Conservation (phyloP, 1,140 invertebrate species). For the Meloidogyne hapla region DNA sequence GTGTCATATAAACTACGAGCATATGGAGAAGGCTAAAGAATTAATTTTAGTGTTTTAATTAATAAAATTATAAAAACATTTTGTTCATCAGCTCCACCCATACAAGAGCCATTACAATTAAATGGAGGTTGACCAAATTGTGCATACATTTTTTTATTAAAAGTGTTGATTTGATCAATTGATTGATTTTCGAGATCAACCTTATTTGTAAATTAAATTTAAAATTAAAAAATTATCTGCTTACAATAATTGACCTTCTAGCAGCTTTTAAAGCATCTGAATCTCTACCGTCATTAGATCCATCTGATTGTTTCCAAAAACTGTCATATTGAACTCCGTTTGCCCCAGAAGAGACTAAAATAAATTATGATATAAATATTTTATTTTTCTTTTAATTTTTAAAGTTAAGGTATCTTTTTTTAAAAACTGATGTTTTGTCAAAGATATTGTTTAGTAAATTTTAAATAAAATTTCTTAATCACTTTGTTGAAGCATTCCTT, state of each 20-base stretch:
- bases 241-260: conserved; percentile 31
- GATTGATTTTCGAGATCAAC: conserved; percentile 36
- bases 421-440: too few species aligned
- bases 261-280: conserved; percentile 32
- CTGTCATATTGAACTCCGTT: conserved; percentile 25
- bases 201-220: conserved; percentile 22
- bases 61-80: not conserved
- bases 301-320: conserved; percentile 32
- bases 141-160: conserved; percentile 28
- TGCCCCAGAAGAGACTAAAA: not conserved
- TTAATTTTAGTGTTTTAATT: too few species aligned
- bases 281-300: conserved; percentile 37
- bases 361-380: too few species aligned
- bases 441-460: too few species aligned
- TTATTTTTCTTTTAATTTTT: too few species aligned
- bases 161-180: conserved; percentile 28
- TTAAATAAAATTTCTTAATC: too few species aligned
- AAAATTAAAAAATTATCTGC: not conserved
- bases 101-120: conserved; percentile 36
- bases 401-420: too few species aligned
- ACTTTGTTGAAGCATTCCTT: conserved; percentile 43
- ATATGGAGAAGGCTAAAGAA: conserved; percentile 37
- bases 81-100: conserved; percentile 41
- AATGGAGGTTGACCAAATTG: conserved; percentile 38
- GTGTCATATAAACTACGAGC: conserved; percentile 41